Evolutionary conservation across 2,113 vertebrate genomes (phyloP).

Genomic region (Piaya cayana): DNA sequence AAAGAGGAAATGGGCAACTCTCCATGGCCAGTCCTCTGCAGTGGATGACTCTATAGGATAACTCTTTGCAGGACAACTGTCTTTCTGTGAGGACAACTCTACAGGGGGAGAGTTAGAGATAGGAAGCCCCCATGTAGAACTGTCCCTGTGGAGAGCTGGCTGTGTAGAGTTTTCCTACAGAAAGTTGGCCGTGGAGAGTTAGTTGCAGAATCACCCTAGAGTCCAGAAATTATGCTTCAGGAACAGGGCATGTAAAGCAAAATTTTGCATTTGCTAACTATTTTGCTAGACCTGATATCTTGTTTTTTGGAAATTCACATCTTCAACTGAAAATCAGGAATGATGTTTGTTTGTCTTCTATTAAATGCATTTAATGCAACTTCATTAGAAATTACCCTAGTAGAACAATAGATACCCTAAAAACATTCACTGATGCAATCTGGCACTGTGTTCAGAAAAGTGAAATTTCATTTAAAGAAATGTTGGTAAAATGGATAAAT

Average conservation of each 20-base stretch:
- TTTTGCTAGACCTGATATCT: not conserved
- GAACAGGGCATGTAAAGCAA: not conserved
- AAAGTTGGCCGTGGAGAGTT: too few species aligned
- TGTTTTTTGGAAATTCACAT: not conserved
- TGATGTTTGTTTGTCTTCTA: not conserved
- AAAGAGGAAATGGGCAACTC: too few species aligned
- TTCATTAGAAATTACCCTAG: not conserved
- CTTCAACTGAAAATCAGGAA: not conserved
- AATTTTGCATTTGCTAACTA: fast-evolving
- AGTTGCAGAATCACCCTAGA: too few species aligned
- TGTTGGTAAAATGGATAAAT: not conserved
- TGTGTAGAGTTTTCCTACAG: too few species aligned
- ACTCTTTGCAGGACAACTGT: too few species aligned
- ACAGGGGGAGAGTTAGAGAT: too few species aligned
- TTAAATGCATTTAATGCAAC: not conserved
- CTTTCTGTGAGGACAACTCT: too few species aligned
- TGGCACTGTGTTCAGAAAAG: not conserved
- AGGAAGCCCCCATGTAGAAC: too few species aligned
- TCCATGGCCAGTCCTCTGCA: too few species aligned
- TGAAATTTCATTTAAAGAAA: not conserved
- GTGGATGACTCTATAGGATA: too few species aligned
- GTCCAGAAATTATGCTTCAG: not conserved
- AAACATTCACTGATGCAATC: not conserved
- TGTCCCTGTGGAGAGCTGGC: too few species aligned
- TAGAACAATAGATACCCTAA: not conserved